These are phyloP conservation scores for Chironomus tentans DNA, from an alignment of 2,888 invertebrate genomes.

Conservation along the genomic window DNA sequence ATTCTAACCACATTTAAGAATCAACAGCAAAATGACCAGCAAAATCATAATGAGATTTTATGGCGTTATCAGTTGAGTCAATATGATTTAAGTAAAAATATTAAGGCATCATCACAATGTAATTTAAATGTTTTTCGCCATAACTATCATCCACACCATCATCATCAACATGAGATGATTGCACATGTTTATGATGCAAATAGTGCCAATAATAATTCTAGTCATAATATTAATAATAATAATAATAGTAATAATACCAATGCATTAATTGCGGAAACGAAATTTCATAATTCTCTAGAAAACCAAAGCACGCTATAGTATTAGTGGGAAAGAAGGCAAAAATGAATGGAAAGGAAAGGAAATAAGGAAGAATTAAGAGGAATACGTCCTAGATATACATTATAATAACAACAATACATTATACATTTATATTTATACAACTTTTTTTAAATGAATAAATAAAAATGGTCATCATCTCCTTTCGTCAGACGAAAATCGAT, in stretches of 20 bases:
- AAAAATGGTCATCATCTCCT: not conserved
- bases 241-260: not conserved
- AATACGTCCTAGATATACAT: not conserved
- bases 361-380: not conserved
- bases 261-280: conserved; percentile 3
- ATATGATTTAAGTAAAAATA: not conserved
- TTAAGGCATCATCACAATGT: conserved; percentile 7
- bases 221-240: not conserved
- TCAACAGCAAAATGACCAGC: conserved; percentile 6
- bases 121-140: conserved; percentile 3
- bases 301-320: conserved; percentile 5
- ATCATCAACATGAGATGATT: not conserved
- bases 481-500: not conserved
- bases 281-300: conserved; percentile 5
- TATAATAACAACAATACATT: not conserved
- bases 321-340: not conserved
- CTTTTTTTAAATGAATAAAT: not conserved
- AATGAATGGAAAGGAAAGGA: not conserved
- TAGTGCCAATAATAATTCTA: not conserved
- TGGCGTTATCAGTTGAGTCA: conserved; percentile 16
- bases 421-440: not conserved
- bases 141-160: not conserved
- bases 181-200: not conserved
- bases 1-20: conserved; percentile 13
- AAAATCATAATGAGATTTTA: conserved; percentile 15